phyloP scores from a whole-genome alignment of 2,888 invertebrate species.

The Drosophila anomelani region DNA sequence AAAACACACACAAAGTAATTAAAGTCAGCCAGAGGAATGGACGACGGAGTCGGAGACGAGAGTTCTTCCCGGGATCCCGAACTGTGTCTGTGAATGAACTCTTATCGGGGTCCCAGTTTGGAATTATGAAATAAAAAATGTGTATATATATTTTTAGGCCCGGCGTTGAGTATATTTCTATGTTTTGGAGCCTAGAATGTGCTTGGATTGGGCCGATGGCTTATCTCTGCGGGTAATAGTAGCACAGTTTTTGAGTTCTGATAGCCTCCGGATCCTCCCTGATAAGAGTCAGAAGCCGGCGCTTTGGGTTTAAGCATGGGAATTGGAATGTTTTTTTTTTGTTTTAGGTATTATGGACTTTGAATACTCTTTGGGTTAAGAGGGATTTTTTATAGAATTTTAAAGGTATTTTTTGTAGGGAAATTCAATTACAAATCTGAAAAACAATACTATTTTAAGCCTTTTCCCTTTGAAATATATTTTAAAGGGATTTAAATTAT shows the following conservation, averaged over 20 bases:
- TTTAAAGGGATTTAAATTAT: background rate
- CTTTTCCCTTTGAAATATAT: background rate
- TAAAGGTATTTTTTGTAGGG: background rate
- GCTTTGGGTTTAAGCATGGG: slow-evolving; percentile 1
- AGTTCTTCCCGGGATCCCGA: slow-evolving; percentile 15
- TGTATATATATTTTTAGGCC: slow-evolving; percentile 40
- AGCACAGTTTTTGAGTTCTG: slow-evolving; percentile 56
- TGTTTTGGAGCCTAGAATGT: slow-evolving; percentile 19
- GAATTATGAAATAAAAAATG: slow-evolving; percentile 64
- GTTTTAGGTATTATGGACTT: background rate
- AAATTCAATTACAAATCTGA: background rate
- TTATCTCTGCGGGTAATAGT: slow-evolving; percentile 42
- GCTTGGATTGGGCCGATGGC: slow-evolving; percentile 17
- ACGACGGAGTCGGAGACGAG: background rate
- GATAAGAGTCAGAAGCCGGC: slow-evolving; percentile 52
- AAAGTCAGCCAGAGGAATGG: slow-evolving; percentile 14
- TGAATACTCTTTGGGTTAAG: background rate
- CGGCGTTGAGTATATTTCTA: slow-evolving; percentile 7
- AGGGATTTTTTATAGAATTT: background rate
- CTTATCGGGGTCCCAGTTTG: slow-evolving; percentile 59
- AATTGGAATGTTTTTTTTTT: background rate
- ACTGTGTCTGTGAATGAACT: slow-evolving; percentile 71
- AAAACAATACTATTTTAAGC: no score
- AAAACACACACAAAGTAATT: slow-evolving; percentile 27
- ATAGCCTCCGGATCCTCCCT: slow-evolving; percentile 26